Evolutionary conservation across 2,113 vertebrate genomes (phyloP), one percentile per base, ranked within the genome.

Genomic region (Pycnonotus jocosus): DNA sequence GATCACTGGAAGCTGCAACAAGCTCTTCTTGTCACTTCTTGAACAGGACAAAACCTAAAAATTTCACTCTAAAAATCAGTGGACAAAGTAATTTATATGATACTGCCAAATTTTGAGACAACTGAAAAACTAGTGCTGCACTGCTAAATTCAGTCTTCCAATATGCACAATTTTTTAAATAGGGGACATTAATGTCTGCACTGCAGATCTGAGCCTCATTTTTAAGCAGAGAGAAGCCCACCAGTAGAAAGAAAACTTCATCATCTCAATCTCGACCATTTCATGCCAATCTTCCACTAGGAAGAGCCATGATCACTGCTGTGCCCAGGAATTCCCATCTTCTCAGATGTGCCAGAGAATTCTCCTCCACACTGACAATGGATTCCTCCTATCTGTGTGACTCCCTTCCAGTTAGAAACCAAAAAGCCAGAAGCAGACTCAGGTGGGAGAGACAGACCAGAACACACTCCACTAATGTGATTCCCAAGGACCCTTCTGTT

Each of bases 131-230:
- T 51, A 20, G 28, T 22, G 28, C 25, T 69, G 7, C 16, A 6
- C n/a, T 45, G 48, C 15, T 57, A 57, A 83, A 80, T 53, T 51
- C 30, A n/a, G 22, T 37, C 12, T 37, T 78, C 28, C 47, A 38
- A 45, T 5, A 50, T 2, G 6, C 8, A 22, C 2, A 2, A 1
- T 1, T 44, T 76, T 69, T 53, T 25, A 0, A 62, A 80, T 1
- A 42, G 7, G 77, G 9, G 13, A 37, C 14, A 37, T 35, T 31
- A 13, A 68, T 5, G 4, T 20, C 48, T 53, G 27, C 58, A 35
- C 1, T 38, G 47, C 27, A 80, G 71, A 76, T 31, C 15, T 28
- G 28, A 88, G 44, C 2, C 11, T 76, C 7, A 0, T 35, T 76
- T 74, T 60, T 42, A 54, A 81, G n/a, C 7, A 25, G 23, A 40